Evolutionary conservation across 2,113 vertebrate species (phyloP), one percentile per base, ranked within the genome.

Genomic region (Poeciliopsis retropinna): DNA sequence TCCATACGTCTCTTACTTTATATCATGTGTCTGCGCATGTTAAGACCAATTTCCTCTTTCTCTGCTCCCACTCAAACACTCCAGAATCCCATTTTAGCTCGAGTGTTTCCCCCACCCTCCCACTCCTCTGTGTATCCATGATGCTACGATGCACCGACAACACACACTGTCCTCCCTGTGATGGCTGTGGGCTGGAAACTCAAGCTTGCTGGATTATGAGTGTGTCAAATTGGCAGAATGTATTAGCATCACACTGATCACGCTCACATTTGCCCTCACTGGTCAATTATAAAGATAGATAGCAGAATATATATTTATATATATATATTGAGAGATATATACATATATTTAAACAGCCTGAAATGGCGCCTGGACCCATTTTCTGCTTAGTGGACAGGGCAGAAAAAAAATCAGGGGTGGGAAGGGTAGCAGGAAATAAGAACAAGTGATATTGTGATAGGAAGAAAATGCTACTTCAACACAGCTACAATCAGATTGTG

Each of bases 231-330:
- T 86, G 84, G 83, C 75, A 80, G 81, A 86, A 88, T 76, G 78
- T 84, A 83, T 89, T 83, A 88, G 81, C 79, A 4, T 86, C 81
- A 75, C 67, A 44, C 57, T 83, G 32, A 85, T 85, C 87, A 41
- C 73, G 57, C 22, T 78, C 80, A 82, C 85, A 63, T 89, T 88
- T 76, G 76, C 76, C 73, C 70, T 78, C 62, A 28, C 70, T 61
- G 72, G 85, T 88, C 89, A 86, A 83, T 87, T 87, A 89, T 82
- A 78, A 80, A 83, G 83, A 92, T 34, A 83, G 85, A 89, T 87
- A 70, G 30, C 81, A 85, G 37, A 3, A 75, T 67, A n/a, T 7
- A 54, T 54, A n/a, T 30, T 30, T 30, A 30, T 30, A 30, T 30
- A 30, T 30, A 30, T 30, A 30, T 30, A 4, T 31, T 31, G 30